These are phyloP conservation scores for Watsonalla cultraria DNA, from an alignment of 2,888 invertebrate species.

Conservation along the genomic window DNA sequence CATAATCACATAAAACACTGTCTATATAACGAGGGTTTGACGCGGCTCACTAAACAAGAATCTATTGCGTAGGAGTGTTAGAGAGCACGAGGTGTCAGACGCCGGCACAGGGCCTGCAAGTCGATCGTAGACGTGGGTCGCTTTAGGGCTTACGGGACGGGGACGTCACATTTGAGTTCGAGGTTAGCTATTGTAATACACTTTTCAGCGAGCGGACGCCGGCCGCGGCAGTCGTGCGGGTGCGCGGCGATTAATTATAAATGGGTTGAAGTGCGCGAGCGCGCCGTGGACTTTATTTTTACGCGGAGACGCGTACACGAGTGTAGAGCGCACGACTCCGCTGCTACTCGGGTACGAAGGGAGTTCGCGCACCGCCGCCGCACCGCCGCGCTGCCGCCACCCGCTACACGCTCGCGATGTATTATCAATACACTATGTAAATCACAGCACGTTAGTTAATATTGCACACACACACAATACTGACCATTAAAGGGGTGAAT, in stretches of 20 bases:
- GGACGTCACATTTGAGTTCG: conserved; percentile 41
- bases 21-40: conserved; percentile 38
- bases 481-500: conserved; percentile 60
- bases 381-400: conserved; percentile 20
- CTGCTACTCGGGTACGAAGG: conserved; percentile 52
- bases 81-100: conserved; percentile 32
- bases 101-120: conserved; percentile 45
- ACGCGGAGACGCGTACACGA: conserved; percentile 72
- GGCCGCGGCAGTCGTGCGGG: conserved; percentile 69
- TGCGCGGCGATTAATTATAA: conserved; percentile 76
- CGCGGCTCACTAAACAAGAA: conserved; percentile 50
- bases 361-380: conserved; percentile 41
- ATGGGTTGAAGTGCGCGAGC: conserved; percentile 74
- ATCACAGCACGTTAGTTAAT: conserved; percentile 67
- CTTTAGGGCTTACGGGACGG: conserved; percentile 51
- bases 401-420: conserved; percentile 48
- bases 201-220: conserved; percentile 66
- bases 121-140: conserved; percentile 34
- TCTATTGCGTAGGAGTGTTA: conserved; percentile 58
- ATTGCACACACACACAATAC: conserved; percentile 55
- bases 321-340: conserved; percentile 59
- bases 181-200: conserved; percentile 50
- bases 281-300: conserved; percentile 76
- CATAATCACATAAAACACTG: conserved; percentile 53
- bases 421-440: conserved; percentile 64